These are phyloP conservation scores for Paratilapia polleni DNA, from an alignment of 2,113 vertebrate genomes.

Conservation along the genomic window DNA sequence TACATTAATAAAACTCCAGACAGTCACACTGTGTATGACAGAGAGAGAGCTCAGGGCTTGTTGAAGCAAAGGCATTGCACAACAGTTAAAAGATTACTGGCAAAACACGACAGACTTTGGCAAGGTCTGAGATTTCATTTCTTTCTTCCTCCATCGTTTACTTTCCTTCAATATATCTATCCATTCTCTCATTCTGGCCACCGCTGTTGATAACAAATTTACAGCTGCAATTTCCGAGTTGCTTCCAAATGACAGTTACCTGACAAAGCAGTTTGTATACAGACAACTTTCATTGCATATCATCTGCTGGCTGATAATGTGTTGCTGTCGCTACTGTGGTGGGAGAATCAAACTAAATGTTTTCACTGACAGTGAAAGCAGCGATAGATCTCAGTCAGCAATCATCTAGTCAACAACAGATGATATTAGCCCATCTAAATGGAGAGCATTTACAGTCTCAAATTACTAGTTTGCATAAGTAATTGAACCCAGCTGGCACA, in stretches of 20 bases:
- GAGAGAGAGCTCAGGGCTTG: slow-evolving; percentile 35
- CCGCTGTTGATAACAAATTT: slow-evolving; percentile 45
- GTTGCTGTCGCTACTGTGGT: background rate
- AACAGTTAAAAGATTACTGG: slow-evolving; percentile 72
- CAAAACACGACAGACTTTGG: slow-evolving; percentile 72
- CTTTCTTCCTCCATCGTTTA: background rate
- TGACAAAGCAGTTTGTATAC: background rate
- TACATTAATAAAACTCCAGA: slow-evolving; percentile 8
- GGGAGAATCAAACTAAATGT: background rate
- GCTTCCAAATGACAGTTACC: slow-evolving; percentile 14
- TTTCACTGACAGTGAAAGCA: background rate
- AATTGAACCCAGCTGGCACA: background rate
- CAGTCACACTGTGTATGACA: background rate
- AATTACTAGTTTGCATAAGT: background rate
- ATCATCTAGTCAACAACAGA: background rate
- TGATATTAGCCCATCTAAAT: background rate
- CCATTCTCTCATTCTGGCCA: slow-evolving; percentile 24
- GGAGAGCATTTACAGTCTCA: background rate
- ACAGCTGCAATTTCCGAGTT: slow-evolving; percentile 30
- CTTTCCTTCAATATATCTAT: slow-evolving; percentile 30
- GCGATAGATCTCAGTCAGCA: background rate
- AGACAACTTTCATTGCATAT: background rate
- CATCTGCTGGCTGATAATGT: background rate
- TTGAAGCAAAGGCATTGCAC: slow-evolving; percentile 59
- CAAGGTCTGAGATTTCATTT: slow-evolving; percentile 49